Conservation (phyloP, 2,113 vertebrate genomes). For the Sinocyclocheilus anshuiensis region DNA sequence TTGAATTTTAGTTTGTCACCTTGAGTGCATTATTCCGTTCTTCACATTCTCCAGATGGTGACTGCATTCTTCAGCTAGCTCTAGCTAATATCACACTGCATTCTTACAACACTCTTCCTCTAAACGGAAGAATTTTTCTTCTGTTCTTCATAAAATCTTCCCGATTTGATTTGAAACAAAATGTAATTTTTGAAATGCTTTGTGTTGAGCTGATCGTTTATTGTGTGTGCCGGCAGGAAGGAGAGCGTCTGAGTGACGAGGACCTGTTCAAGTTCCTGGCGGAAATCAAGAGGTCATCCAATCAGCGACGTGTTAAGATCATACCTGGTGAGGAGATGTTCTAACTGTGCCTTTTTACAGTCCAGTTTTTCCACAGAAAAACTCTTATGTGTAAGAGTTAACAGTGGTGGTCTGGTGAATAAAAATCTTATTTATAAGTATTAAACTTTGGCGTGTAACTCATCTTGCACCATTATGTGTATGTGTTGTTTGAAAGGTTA, state of each 20-base stretch:
- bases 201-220: background rate
- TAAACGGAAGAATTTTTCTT: background rate
- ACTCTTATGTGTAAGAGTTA: background rate
- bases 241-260: conserved; percentile 94
- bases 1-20: background rate
- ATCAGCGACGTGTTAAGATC: conserved; percentile 87
- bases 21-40: conserved; percentile 35
- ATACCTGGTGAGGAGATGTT: conserved; percentile 73
- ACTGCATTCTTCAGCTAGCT: background rate
- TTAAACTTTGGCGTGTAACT: background rate
- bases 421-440: too few species aligned
- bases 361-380: background rate
- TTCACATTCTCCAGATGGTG: conserved; percentile 42
- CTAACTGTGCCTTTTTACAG: background rate
- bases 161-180: background rate
- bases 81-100: conserved; percentile 7
- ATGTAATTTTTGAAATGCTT: background rate
- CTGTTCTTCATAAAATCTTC: background rate
- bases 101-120: background rate
- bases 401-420: background rate
- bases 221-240: conserved; percentile 80
- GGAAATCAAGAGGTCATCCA: conserved; percentile 90
- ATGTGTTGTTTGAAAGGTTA: conserved; percentile 62
- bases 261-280: conserved; percentile 93
- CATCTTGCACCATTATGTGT: background rate